Conservation (phyloP, 2,113 vertebrate species). For the Bostrychus sinensis region DNA sequence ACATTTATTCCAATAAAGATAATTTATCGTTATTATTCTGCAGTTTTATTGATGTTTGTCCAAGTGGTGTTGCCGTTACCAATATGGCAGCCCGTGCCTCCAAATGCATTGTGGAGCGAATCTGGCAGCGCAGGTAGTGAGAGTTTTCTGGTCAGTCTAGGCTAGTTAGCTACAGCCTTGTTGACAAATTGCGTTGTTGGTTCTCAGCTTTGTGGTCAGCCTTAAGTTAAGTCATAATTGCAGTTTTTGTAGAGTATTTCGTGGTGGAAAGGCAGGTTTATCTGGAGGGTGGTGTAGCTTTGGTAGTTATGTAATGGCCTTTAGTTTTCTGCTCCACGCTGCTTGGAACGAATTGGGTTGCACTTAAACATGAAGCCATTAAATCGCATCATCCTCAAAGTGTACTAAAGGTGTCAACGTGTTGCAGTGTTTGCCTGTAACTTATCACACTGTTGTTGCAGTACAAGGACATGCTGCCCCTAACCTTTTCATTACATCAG, state of each 20-base stretch:
- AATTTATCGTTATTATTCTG: neutral
- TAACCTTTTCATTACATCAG: no score
- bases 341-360: neutral
- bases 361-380: neutral
- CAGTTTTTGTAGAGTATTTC: neutral
- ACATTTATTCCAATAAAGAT: neutral
- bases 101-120: neutral
- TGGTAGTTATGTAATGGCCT: constrained; percentile 32
- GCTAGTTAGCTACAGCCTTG: neutral
- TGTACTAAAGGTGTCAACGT: no score
- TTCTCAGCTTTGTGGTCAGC: neutral
- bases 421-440: no score
- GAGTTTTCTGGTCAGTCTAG: neutral
- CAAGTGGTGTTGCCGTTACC: neutral
- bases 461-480: no score
- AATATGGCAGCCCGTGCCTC: neutral
- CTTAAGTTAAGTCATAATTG: no score
- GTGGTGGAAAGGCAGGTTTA: neutral
- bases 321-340: neutral
- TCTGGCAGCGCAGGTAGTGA: neutral
- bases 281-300: constrained; percentile 3
- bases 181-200: neutral
- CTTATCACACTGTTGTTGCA: no score
- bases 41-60: constrained; percentile 2
- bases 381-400: no score